These are phyloP conservation scores for Manis crassicaudata DNA, from an alignment of 2,797 vertebrate genomes.

Conservation along the genomic window DNA sequence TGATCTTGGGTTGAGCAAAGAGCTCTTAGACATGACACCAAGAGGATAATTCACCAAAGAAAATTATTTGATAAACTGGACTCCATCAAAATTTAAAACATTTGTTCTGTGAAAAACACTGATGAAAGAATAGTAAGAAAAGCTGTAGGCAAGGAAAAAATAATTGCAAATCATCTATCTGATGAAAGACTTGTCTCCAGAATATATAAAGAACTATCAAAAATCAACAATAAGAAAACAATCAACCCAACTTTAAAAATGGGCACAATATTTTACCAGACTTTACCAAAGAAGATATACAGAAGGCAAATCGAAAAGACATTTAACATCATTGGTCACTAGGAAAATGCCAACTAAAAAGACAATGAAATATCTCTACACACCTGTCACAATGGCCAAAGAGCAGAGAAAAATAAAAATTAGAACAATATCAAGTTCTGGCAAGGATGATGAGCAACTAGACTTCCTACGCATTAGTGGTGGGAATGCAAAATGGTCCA, in stretches of 20 bases:
- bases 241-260: background rate
- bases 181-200: background rate
- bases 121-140: background rate
- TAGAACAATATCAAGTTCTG: background rate
- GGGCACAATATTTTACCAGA: background rate
- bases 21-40: background rate
- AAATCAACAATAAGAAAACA: background rate
- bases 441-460: background rate
- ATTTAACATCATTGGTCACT: background rate
- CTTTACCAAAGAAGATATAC: background rate
- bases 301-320: background rate
- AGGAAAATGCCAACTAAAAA: background rate
- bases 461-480: background rate
- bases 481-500: background rate
- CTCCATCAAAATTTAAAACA: background rate
- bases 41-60: background rate
- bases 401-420: background rate
- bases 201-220: background rate
- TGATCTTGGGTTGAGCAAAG: background rate
- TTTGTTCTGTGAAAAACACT: background rate
- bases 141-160: background rate
- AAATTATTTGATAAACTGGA: background rate
- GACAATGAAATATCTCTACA: background rate
- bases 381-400: background rate
- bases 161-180: background rate